phyloP scores from a whole-genome alignment of 2,888 invertebrate species.

The Dioctria rufipes region DNA sequence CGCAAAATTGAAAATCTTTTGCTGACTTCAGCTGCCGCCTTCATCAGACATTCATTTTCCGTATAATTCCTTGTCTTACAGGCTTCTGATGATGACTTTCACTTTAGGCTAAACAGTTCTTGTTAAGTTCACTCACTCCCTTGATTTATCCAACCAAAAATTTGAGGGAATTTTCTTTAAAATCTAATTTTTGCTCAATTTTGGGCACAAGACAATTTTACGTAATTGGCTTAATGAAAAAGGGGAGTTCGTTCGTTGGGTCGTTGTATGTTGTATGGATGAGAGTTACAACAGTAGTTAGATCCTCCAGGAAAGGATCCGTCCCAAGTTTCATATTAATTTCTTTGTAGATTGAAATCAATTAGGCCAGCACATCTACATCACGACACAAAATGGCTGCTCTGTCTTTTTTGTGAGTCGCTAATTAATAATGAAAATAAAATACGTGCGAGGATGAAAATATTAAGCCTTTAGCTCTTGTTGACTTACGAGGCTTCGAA shows the following conservation, averaged over 20 bases:
- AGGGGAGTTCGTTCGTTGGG: not conserved
- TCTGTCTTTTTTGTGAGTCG: not conserved
- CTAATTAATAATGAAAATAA: constrained; percentile 24
- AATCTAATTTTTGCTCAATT: constrained; percentile 45
- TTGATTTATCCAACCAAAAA: not conserved
- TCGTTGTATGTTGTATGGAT: not conserved
- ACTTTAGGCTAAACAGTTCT: constrained; percentile 1
- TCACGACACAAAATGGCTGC: not conserved
- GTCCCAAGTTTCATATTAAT: constrained; percentile 26
- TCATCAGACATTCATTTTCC: constrained; percentile 35
- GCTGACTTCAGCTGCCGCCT: constrained; percentile 16
- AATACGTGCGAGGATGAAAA: not conserved
- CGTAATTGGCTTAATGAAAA: constrained; percentile 29
- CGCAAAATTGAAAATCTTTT: constrained; percentile 10
- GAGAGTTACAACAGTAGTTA: not conserved
- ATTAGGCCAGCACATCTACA: constrained; percentile 1
- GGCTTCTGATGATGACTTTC: constrained; percentile 28
- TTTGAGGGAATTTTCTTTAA: constrained; percentile 2
- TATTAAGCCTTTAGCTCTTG: not conserved
- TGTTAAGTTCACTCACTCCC: constrained; percentile 31
- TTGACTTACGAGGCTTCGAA: not conserved
- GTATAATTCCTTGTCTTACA: constrained; percentile 35
- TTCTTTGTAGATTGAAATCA: constrained; percentile 35
- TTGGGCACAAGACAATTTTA: constrained; percentile 18
- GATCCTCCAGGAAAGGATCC: not conserved